Conservation (phyloP, 2,888 invertebrate species). For the Dyspetes luteomarginatus region DNA sequence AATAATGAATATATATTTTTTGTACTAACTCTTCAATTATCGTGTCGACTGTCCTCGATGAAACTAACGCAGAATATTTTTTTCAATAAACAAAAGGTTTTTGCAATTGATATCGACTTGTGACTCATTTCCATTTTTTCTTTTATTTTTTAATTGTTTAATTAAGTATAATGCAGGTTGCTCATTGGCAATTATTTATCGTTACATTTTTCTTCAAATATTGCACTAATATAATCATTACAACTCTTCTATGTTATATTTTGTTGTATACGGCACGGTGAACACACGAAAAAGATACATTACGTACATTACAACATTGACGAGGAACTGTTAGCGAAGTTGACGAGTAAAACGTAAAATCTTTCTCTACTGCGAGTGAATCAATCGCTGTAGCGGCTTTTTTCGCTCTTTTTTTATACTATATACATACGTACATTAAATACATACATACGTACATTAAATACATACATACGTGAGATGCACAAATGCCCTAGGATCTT, state of each 20-base stretch:
- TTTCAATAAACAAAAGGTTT: slow-evolving; percentile 73
- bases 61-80: slow-evolving; percentile 66
- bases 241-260: background rate
- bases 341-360: background rate
- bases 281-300: slow-evolving; percentile 13
- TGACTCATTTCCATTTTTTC: slow-evolving; percentile 12
- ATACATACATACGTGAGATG: slow-evolving; percentile 63
- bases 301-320: slow-evolving; percentile 32
- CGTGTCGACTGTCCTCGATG: slow-evolving; percentile 38
- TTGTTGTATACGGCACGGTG: slow-evolving; percentile 17
- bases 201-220: background rate
- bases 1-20: slow-evolving; percentile 79
- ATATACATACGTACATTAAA: slow-evolving; percentile 71
- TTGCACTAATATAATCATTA: slow-evolving; percentile 7
- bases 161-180: background rate
- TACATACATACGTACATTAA: slow-evolving; percentile 69
- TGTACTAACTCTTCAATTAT: slow-evolving; percentile 76
- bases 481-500: slow-evolving; percentile 48
- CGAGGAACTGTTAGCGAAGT: slow-evolving; percentile 27
- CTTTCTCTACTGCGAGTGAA: background rate
- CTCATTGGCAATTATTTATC: background rate
- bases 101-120: slow-evolving; percentile 38
- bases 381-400: background rate
- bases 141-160: background rate
- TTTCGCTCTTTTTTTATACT: slow-evolving; percentile 17